phyloP scores from a whole-genome alignment of 2,888 invertebrate species.

The Apotomis betuletana region DNA sequence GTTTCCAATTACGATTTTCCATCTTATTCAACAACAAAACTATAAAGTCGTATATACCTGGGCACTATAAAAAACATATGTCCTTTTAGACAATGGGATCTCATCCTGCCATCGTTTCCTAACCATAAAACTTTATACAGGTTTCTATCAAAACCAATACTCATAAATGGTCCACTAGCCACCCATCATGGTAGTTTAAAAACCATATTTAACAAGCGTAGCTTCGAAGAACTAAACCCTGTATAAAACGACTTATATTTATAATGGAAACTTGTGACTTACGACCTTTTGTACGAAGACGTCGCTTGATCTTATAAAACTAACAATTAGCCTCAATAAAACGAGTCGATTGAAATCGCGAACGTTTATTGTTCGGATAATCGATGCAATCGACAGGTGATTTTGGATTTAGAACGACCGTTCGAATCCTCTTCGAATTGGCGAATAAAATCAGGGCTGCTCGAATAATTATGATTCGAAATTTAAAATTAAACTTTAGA shows the following conservation, averaged over 20 bases:
- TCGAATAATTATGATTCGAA: neutral
- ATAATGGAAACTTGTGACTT: neutral
- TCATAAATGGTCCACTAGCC: conserved; percentile 70
- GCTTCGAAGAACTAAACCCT: neutral
- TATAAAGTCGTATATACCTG: neutral
- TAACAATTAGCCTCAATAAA: conserved; percentile 79
- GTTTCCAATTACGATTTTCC: conserved; percentile 54
- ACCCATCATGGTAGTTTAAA: conserved; percentile 65
- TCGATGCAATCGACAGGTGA: conserved; percentile 53
- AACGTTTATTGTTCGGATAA: conserved; percentile 63
- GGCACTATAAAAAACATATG: too few relatives aligned
- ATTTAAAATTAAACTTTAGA: neutral
- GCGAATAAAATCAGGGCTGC: too few relatives aligned
- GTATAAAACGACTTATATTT: conserved; percentile 3
- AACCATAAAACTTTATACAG: conserved; percentile 53
- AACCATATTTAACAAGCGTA: conserved; percentile 58
- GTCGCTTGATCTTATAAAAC: conserved; percentile 59
- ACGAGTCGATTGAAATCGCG: conserved; percentile 51
- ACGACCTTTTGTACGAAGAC: conserved; percentile 51
- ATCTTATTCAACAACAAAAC: conserved; percentile 16
- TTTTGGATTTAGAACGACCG: conserved; percentile 8
- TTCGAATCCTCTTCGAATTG: neutral
- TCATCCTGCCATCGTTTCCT: conserved; percentile 45
- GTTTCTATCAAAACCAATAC: conserved; percentile 67
- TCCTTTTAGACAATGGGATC: neutral